phyloP scores from a whole-genome alignment of 2,888 invertebrate species.

The Thysanoteuthis rhombus region DNA sequence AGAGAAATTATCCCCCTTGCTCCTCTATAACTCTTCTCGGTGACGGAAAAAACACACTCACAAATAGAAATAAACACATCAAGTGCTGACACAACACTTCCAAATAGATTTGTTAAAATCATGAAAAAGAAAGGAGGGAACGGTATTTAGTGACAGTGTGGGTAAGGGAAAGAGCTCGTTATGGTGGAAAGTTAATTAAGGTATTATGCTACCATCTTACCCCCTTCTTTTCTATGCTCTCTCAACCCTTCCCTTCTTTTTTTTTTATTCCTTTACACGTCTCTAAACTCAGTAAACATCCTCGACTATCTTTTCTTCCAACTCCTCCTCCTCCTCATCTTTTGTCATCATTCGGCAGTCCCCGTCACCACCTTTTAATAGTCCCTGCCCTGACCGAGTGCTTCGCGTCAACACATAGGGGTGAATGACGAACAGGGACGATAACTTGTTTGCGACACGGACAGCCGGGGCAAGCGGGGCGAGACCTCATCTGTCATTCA shows the following conservation, averaged over 20 bases:
- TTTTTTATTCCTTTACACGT: neutral
- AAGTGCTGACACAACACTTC: no score
- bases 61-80: no score
- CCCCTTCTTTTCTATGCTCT: neutral
- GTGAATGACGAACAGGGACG: neutral
- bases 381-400: neutral
- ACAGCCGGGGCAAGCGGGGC: neutral
- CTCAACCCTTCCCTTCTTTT: neutral
- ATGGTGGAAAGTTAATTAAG: no score
- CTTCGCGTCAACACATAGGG: neutral
- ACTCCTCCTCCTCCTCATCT: neutral
- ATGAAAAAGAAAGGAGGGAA: no score
- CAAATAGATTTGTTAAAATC: no score
- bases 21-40: no score
- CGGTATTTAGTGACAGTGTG: no score
- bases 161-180: no score
- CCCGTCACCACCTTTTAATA: neutral
- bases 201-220: neutral
- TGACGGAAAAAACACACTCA: no score
- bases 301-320: no score
- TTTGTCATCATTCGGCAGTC: neutral
- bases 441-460: slow-evolving; percentile 12
- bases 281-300: neutral
- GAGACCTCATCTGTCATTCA: neutral
- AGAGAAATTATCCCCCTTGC: no score